Percentiles rank a stretch among this genome's conserved stretches.
These are phyloP conservation scores for Tryphoninae sp. DNA, from an alignment of 2,888 invertebrate species.

Conservation along the genomic window DNA sequence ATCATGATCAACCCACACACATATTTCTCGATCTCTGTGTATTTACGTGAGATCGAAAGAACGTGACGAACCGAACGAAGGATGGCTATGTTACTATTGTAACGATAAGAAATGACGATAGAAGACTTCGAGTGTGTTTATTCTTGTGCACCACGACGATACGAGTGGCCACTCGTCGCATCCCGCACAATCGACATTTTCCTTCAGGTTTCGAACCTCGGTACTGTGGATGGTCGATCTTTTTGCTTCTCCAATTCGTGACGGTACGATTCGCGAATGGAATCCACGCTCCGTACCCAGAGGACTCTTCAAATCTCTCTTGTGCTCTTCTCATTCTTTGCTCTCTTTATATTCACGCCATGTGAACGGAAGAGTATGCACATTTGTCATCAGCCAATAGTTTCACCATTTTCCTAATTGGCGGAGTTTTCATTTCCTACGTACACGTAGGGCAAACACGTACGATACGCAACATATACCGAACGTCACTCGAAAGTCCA, in stretches of 20 bases:
- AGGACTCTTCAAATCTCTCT: conserved; percentile 53
- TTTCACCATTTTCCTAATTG: conserved; percentile 10
- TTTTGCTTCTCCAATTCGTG: conserved; percentile 43
- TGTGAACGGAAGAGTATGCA: neutral
- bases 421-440: neutral
- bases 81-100: conserved; percentile 41
- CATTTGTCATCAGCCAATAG: conserved; percentile 2
- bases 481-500: conserved; percentile 28
- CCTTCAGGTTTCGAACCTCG: neutral
- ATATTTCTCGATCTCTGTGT: neutral
- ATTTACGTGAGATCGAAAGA: neutral
- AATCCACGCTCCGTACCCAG: conserved; percentile 21
- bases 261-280: conserved; percentile 58
- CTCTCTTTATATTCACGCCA: neutral
- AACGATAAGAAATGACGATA: conserved; percentile 71
- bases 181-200: conserved; percentile 5
- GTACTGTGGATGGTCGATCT: conserved; percentile 51
- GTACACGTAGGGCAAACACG: neutral
- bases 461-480: neutral
- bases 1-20: conserved; percentile 1
- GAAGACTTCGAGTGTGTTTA: conserved; percentile 73
- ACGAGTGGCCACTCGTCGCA: conserved; percentile 69
- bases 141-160: conserved; percentile 53
- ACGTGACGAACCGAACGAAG: conserved; percentile 2
- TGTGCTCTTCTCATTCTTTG: conserved; percentile 24